A percentile compares a stretch with the other conserved stretches of the same genome.
These are phyloP conservation scores for Sebastes hubbsi DNA, from an alignment of 2,797 vertebrate species.

Conservation along the genomic window DNA sequence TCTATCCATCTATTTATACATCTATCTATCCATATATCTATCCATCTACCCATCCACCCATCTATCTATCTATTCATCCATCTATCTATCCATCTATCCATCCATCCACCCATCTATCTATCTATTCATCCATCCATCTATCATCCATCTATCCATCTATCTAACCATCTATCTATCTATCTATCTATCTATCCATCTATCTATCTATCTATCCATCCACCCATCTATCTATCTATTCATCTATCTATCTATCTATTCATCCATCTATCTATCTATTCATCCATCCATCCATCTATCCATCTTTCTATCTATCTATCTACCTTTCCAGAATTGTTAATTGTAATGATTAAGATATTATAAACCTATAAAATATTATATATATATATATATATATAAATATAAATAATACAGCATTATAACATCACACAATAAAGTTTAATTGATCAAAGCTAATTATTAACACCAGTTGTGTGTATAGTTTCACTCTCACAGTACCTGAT, in stretches of 20 bases:
- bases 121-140: accelerated
- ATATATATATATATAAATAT: too few species aligned
- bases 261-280: accelerated
- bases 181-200: accelerated
- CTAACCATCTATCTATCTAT: accelerated
- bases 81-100: accelerated
- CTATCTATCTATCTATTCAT: accelerated
- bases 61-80: accelerated
- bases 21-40: too few species aligned
- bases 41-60: accelerated
- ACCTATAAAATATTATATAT: neutral
- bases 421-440: neutral
- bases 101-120: accelerated
- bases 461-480: neutral
- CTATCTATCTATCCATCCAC: accelerated
- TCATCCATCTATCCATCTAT: accelerated
- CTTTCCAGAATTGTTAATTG: neutral
- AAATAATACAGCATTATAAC: too few species aligned
- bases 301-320: too few species aligned
- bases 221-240: accelerated
- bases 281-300: accelerated
- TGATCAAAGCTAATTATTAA: neutral
- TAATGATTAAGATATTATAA: neutral
- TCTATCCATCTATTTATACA: too few species aligned
- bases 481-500: neutral